phyloP scores from a whole-genome alignment of 2,888 invertebrate genomes.

The Brachycybe producta region DNA sequence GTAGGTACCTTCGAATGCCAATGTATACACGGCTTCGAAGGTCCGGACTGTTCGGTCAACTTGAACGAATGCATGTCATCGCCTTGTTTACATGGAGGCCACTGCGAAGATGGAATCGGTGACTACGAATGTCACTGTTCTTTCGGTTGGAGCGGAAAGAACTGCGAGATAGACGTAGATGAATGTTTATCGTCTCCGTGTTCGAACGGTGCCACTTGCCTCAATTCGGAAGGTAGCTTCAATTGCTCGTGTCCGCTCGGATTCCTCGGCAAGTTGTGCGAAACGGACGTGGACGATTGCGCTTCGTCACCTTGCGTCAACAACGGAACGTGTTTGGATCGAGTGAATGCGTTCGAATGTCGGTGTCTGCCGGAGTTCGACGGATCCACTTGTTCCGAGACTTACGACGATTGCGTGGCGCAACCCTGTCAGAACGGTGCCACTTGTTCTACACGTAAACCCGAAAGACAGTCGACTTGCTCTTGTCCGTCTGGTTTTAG shows the following conservation, averaged over 20 bases:
- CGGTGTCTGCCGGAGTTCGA: slow-evolving; percentile 10
- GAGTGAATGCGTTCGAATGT: slow-evolving; percentile 7
- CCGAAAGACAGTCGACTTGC: slow-evolving; percentile 35
- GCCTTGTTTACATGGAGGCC: slow-evolving; percentile 20
- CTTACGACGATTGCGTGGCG: slow-evolving; percentile 12
- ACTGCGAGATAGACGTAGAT: slow-evolving; percentile 68
- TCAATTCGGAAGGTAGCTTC: slow-evolving; percentile 52
- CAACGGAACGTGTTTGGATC: slow-evolving; percentile 50
- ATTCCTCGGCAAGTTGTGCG: slow-evolving; percentile 47
- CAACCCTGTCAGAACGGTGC: slow-evolving; percentile 23
- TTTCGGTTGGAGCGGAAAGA: slow-evolving; percentile 54
- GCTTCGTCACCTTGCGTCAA: slow-evolving; percentile 61
- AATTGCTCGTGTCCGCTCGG: slow-evolving; percentile 60
- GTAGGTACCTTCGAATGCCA: slow-evolving; percentile 43
- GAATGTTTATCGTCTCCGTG: slow-evolving; percentile 72
- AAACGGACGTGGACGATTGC: slow-evolving; percentile 68
- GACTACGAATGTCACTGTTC: slow-evolving; percentile 60
- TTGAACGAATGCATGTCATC: slow-evolving; percentile 38
- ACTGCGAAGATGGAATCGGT: slow-evolving; percentile 33
- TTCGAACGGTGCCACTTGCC: slow-evolving; percentile 60
- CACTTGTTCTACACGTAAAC: slow-evolving; percentile 43
- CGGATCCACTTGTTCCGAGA: slow-evolving; percentile 4
- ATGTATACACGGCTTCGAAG: slow-evolving; percentile 46
- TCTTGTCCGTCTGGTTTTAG: slow-evolving; percentile 32
- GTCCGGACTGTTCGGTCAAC: slow-evolving; percentile 43